Conservation (phyloP, 2,888 invertebrate genomes). For the Pristionchus arcanus region DNA sequence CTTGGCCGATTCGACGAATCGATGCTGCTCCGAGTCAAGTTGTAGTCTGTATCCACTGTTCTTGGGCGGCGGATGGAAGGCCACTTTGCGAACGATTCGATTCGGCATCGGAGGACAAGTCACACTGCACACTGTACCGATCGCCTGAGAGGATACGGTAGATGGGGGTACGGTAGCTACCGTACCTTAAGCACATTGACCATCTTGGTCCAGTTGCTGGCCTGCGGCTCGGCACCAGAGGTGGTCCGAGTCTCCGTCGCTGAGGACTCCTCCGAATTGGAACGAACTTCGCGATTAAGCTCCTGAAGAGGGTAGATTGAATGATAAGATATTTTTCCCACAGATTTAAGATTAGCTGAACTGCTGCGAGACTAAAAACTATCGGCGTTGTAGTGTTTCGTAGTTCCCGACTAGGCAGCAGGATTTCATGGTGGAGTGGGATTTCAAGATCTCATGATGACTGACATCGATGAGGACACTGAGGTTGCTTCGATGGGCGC, state of each 20-base stretch:
- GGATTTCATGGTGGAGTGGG: neutral
- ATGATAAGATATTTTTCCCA: too few relatives aligned
- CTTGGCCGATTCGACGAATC: neutral
- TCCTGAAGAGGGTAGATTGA: slow-evolving; percentile 21
- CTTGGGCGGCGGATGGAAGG: slow-evolving; percentile 72
- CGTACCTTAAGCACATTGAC: slow-evolving; percentile 44
- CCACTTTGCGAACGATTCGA: slow-evolving; percentile 68
- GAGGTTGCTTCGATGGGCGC: slow-evolving; percentile 36
- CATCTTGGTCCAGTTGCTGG: slow-evolving; percentile 5
- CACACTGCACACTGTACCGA: slow-evolving; percentile 68
- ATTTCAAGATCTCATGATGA: neutral
- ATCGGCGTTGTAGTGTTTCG: neutral
- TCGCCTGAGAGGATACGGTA: slow-evolving; percentile 57
- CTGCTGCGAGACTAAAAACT: neutral
- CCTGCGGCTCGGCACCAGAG: slow-evolving; percentile 17
- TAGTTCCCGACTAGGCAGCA: neutral
- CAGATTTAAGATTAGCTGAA: too few relatives aligned
- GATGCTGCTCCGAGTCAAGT: slow-evolving; percentile 15
- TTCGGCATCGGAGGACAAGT: slow-evolving; percentile 73
- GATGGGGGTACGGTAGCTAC: neutral
- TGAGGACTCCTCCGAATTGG: slow-evolving; percentile 22
- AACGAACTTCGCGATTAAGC: slow-evolving; percentile 42
- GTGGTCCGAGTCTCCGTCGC: neutral
- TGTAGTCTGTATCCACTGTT: slow-evolving; percentile 47
- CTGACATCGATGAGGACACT: slow-evolving; percentile 43